These are phyloP conservation scores for Triplophysa rosa DNA, from an alignment of 2,113 vertebrate species.

Conservation along the genomic window DNA sequence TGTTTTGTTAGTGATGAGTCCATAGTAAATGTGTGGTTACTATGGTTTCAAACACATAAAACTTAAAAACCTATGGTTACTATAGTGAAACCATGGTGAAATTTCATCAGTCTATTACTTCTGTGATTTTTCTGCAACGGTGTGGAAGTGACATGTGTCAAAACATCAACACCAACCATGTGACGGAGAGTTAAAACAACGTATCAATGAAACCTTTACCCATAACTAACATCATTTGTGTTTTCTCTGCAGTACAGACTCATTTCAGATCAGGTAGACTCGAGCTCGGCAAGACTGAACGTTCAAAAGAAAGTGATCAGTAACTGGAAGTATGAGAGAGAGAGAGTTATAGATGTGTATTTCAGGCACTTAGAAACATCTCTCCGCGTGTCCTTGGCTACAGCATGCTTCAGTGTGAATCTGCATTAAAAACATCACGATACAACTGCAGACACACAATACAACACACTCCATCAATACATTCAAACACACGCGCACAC, in stretches of 20 bases:
- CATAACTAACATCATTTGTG: neutral
- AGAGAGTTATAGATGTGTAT: conserved; percentile 50
- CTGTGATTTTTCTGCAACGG: too few relatives aligned
- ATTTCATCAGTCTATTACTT: too few relatives aligned
- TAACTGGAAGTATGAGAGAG: conserved; percentile 34
- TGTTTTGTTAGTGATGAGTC: too few relatives aligned
- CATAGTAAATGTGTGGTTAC: too few relatives aligned
- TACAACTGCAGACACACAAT: conserved; percentile 60
- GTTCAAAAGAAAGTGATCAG: conserved; percentile 6
- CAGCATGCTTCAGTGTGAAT: conserved; percentile 70
- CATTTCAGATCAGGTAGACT: neutral
- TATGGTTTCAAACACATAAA: too few relatives aligned
- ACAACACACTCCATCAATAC: conserved; percentile 61
- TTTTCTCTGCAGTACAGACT: neutral
- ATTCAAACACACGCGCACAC: conserved; percentile 61
- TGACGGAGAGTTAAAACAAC: too few relatives aligned
- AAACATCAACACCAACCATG: too few relatives aligned
- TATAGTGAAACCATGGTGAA: too few relatives aligned
- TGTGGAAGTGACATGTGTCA: too few relatives aligned
- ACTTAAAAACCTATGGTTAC: too few relatives aligned
- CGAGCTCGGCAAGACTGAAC: conserved; percentile 6
- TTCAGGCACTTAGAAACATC: conserved; percentile 78
- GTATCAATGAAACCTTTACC: neutral
- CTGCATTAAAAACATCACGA: conserved; percentile 60
- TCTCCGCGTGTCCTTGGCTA: conserved; percentile 74